A percentile compares a stretch with the other conserved stretches of the same genome.
These are phyloP conservation scores for Tichodroma muraria DNA, from an alignment of 2,113 vertebrate species.

Conservation along the genomic window DNA sequence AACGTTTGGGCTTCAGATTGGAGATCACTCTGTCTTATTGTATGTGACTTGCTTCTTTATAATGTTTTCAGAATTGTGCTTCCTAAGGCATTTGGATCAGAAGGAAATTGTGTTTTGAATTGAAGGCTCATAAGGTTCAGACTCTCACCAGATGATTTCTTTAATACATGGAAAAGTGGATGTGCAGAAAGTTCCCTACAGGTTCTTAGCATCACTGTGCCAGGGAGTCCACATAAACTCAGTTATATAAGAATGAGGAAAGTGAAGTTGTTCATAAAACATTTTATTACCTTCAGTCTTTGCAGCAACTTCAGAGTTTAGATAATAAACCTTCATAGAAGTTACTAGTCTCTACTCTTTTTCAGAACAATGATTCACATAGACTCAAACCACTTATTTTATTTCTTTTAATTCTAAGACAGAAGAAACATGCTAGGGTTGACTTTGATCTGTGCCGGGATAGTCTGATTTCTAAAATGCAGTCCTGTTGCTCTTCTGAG, in stretches of 20 bases:
- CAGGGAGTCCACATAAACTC: slow-evolving; percentile 53
- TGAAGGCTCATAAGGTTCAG: neutral
- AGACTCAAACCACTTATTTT: slow-evolving; percentile 7
- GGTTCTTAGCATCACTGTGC: slow-evolving; percentile 45
- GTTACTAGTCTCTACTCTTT: slow-evolving; percentile 49
- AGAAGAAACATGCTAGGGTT: neutral
- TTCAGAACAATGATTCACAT: slow-evolving; percentile 47
- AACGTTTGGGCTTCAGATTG: neutral
- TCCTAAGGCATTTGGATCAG: neutral
- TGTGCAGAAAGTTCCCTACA: slow-evolving; percentile 37
- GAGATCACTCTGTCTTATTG: neutral
- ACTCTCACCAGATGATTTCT: neutral
- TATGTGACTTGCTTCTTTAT: neutral
- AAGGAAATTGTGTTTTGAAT: neutral
- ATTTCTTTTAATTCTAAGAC: slow-evolving; percentile 43
- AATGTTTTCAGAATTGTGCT: neutral
- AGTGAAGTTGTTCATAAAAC: slow-evolving; percentile 69
- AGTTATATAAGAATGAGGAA: slow-evolving; percentile 51
- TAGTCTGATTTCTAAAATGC: neutral
- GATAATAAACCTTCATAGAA: slow-evolving; percentile 64
- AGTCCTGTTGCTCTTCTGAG: neutral
- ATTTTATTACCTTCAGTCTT: slow-evolving; percentile 65
- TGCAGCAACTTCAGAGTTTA: slow-evolving; percentile 55
- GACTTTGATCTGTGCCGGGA: neutral
- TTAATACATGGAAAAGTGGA: slow-evolving; percentile 7